These are phyloP conservation scores for Fregetta grallaria DNA, from an alignment of 2,113 vertebrate species.

Conservation along the genomic window DNA sequence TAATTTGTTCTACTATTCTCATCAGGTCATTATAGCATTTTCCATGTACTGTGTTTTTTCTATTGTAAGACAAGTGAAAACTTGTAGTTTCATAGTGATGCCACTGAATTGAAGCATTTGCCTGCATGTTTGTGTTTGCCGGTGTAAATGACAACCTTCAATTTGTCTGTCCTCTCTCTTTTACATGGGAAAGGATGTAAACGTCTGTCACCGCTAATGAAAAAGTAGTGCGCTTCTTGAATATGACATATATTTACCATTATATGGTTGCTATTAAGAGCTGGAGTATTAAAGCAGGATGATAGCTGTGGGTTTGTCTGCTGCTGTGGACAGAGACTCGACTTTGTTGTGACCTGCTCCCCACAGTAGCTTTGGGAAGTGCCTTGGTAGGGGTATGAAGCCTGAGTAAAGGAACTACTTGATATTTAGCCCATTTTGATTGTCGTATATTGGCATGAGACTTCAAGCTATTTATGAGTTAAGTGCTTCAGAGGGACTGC, in stretches of 20 bases:
- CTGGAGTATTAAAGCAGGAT: background rate
- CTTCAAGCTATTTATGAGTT: background rate
- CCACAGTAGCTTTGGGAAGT: background rate
- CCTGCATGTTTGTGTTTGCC: background rate
- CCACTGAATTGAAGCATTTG: background rate
- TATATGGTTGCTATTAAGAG: background rate
- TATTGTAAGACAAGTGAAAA: background rate
- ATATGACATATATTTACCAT: background rate
- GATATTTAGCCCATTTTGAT: background rate
- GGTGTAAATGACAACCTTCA: background rate
- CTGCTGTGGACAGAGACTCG: background rate
- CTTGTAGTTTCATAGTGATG: background rate
- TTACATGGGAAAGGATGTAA: background rate
- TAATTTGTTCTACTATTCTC: conserved; percentile 13
- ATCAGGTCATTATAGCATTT: conserved; percentile 16
- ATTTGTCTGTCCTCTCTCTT: background rate
- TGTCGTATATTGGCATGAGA: background rate
- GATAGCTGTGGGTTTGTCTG: background rate
- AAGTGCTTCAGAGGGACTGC: background rate
- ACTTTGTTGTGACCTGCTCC: background rate
- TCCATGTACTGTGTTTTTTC: background rate
- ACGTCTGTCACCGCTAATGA: background rate
- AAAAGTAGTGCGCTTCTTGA: background rate
- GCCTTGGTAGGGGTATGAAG: background rate
- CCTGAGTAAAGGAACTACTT: background rate